Percentiles rank a stretch among this genome's conserved stretches.
Evolutionary conservation across 2,113 vertebrate genomes (phyloP).

Genomic region (Bos taurus): ARS-UCD2.0 NC_037328.1:5268001-5268500

Average conservation of each 20-base stretch:
- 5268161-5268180: neutral
- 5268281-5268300: neutral
- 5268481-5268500: neutral
- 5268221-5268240: neutral
- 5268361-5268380: rapidly evolving
- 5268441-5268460: neutral
- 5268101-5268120: too few relatives aligned
- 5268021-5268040: too few relatives aligned
- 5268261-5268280: neutral
- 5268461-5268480: too few relatives aligned
- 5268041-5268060: too few relatives aligned
- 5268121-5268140: too few relatives aligned
- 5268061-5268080: too few relatives aligned
- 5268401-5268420: neutral
- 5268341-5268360: neutral
- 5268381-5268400: rapidly evolving
- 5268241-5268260: neutral
- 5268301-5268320: neutral
- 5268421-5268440: neutral
- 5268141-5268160: neutral
- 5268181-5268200: rapidly evolving
- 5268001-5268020: too few relatives aligned
- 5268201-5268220: neutral
- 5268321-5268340: neutral
- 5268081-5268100: too few relatives aligned